phyloP scores from a whole-genome alignment of 2,797 vertebrate genomes.

The Otolemur crassicaudatus region DNA sequence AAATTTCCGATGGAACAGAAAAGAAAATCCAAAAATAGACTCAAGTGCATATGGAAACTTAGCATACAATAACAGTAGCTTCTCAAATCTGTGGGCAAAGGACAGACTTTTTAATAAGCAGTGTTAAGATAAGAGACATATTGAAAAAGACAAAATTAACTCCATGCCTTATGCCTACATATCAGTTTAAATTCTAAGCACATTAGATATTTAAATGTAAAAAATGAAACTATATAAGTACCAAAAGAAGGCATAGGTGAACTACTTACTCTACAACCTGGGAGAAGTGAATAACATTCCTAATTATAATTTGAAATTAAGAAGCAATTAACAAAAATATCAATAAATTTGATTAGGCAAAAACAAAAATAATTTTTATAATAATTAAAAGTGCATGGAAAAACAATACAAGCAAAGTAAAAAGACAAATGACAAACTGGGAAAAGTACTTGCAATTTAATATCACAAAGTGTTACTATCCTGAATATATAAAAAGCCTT shows the following conservation, averaged over 20 bases:
- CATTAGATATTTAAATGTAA: constrained; percentile 55
- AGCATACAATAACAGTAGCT: constrained; percentile 28
- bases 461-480: constrained; percentile 23
- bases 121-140: constrained; percentile 47
- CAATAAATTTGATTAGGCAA: constrained; percentile 51
- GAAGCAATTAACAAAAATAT: constrained; percentile 61
- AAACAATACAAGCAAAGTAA: constrained; percentile 42
- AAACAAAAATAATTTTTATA: constrained; percentile 24
- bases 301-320: constrained; percentile 53
- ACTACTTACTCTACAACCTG: constrained; percentile 19
- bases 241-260: constrained; percentile 41
- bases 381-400: constrained; percentile 23
- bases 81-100: constrained; percentile 50
- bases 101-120: constrained; percentile 50
- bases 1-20: constrained; percentile 38
- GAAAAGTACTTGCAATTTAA: background rate
- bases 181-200: constrained; percentile 60
- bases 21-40: constrained; percentile 60
- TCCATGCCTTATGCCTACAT: constrained; percentile 25
- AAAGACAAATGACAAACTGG: constrained; percentile 35
- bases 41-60: constrained; percentile 20
- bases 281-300: background rate
- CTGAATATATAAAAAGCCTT: constrained; percentile 18
- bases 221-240: constrained; percentile 26
- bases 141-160: constrained; percentile 61